These are phyloP conservation scores for Pyralis farinalis DNA, from an alignment of 2,888 invertebrate species.

Conservation along the genomic window DNA sequence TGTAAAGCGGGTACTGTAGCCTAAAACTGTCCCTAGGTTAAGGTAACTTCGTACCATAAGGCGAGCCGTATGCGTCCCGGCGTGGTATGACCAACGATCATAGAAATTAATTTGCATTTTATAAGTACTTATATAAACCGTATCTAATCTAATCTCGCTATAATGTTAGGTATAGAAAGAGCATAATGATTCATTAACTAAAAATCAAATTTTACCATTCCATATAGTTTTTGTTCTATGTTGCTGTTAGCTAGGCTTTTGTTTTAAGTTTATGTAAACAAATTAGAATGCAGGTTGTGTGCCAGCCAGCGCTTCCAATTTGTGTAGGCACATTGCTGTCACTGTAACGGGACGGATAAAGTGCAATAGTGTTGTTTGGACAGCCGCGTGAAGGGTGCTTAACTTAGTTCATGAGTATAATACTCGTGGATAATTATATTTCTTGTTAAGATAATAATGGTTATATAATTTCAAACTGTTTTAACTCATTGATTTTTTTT, in stretches of 20 bases:
- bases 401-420: background rate
- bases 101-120: too few species aligned
- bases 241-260: conserved; percentile 34
- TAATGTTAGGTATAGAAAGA: too few species aligned
- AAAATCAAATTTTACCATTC: too few species aligned
- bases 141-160: too few species aligned
- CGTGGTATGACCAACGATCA: too few species aligned
- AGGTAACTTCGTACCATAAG: too few species aligned
- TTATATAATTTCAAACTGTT: background rate
- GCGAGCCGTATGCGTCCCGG: too few species aligned
- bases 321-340: conserved; percentile 22
- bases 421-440: background rate
- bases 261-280: conserved; percentile 57
- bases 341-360: conserved; percentile 60
- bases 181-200: too few species aligned
- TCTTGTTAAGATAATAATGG: background rate
- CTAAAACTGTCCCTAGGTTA: too few species aligned
- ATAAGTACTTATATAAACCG: too few species aligned
- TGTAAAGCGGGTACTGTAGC: too few species aligned
- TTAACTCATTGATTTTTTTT: too few species aligned
- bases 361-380: conserved; percentile 53
- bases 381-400: background rate
- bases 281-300: conserved; percentile 44
- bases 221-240: conserved; percentile 15
- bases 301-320: conserved; percentile 23